Evolutionary conservation across 2,888 invertebrate genomes (phyloP), one percentile per base, ranked within the genome.

Genomic region (Trachelus tabidus): DNA sequence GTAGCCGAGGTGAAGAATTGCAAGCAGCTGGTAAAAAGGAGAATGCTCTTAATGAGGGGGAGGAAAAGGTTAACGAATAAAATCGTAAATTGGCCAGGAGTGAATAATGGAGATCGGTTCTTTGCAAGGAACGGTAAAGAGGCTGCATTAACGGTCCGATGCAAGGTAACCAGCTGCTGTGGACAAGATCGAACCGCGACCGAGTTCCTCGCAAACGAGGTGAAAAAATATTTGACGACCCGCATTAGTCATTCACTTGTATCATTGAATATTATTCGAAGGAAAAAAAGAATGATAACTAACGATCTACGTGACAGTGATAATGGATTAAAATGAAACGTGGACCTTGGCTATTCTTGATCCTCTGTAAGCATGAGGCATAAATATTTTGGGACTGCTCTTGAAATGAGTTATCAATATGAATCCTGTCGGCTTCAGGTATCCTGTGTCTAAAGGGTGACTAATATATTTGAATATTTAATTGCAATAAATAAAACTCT

Each of bases 131-230:
- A 68, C 75, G 77, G 75, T 79, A 83, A 85, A 81, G 84, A 86
- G 84, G 82, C 83, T 82, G 83, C 80, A 73, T 84, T 83, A 86
- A 86, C 84, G 82, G 82, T 83, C 75, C 56, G 77, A 23, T 31
- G 71, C 71, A 71, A 69, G 56, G 56, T 23, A 56, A 56, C 56
- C 37, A 34, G 74, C 35, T 33, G 74, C 30, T 34, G 74, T 34
- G 74, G 74, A 74, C 74, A 74, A 30, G 12, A 34, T 74, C 34
- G 35, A 34, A 74, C 56, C 75, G 76, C 79, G 84, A 84, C 84
- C 84, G 84, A 82, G 77, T 84, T 84, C 81, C 81, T 69, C 31
- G 12, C 68, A 77, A 79, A 76, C 69, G 69, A 77, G 77, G 76
- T 78, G 77, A 77, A 82, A 80, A 82, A 79, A 56, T 56, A 23